These are phyloP conservation scores for Ephialtes manifestator DNA, from an alignment of 2,888 invertebrate genomes.

Conservation along the genomic window DNA sequence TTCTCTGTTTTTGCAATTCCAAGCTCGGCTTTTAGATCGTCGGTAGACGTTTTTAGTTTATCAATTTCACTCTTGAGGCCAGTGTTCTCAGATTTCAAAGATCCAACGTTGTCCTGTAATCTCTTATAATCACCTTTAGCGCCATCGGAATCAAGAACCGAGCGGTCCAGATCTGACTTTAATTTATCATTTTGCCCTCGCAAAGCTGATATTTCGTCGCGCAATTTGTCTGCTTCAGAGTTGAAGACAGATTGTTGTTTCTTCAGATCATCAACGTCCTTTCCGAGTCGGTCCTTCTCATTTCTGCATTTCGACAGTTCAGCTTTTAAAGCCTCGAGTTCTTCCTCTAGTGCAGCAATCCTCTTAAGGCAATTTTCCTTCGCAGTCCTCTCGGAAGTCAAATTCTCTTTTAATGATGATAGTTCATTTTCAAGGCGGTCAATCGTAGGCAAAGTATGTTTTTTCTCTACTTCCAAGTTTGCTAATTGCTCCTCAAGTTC, in stretches of 20 bases:
- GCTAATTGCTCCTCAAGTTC: slow-evolving; percentile 56
- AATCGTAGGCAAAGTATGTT: slow-evolving; percentile 6
- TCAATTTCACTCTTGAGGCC: slow-evolving; percentile 66
- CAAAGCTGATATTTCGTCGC: slow-evolving; percentile 62
- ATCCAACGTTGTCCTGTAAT: slow-evolving; percentile 38
- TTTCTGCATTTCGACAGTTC: slow-evolving; percentile 71
- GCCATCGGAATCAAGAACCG: slow-evolving; percentile 19
- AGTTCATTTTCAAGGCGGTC: slow-evolving; percentile 50
- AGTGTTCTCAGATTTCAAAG: slow-evolving; percentile 57
- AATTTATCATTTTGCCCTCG: slow-evolving; percentile 70
- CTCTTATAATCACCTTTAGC: slow-evolving; percentile 28
- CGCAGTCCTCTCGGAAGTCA: slow-evolving; percentile 62
- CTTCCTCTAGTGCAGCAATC: slow-evolving; percentile 46
- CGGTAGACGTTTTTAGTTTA: slow-evolving; percentile 50
- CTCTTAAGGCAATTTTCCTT: slow-evolving; percentile 59
- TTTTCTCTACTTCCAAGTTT: slow-evolving; percentile 52
- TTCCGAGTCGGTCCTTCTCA: slow-evolving; percentile 68
- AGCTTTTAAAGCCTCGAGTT: slow-evolving; percentile 65
- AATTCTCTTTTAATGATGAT: slow-evolving; percentile 59
- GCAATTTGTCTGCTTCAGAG: slow-evolving; percentile 55
- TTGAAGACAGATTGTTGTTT: slow-evolving; percentile 53
- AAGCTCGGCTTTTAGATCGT: slow-evolving; percentile 30
- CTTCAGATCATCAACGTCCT: slow-evolving; percentile 51
- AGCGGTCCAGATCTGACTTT: slow-evolving; percentile 65
- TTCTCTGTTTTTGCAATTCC: slow-evolving; percentile 37